phyloP scores from a whole-genome alignment of 2,113 vertebrate genomes.

The Crotophaga sulcirostris region DNA sequence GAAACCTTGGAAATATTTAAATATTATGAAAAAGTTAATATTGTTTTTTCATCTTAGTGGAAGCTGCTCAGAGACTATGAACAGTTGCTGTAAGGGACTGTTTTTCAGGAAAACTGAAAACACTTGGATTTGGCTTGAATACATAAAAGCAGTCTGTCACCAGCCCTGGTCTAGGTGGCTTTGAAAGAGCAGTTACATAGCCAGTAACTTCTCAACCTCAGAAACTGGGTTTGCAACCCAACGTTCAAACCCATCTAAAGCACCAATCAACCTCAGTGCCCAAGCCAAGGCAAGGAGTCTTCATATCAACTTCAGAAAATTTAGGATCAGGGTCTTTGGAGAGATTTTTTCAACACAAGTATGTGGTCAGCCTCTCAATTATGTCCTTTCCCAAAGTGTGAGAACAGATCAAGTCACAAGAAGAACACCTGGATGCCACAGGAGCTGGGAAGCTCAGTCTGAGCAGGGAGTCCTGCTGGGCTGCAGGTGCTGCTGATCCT shows the following conservation, averaged over 20 bases:
- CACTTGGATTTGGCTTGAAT: not conserved
- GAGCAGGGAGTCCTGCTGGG: not conserved
- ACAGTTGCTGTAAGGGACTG: not conserved
- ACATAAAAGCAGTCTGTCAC: not conserved
- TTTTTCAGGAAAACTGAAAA: not conserved
- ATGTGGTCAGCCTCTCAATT: not conserved
- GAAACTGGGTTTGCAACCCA: not conserved
- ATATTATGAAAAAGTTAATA: constrained; percentile 3
- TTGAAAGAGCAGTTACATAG: not conserved
- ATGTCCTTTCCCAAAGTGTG: not conserved
- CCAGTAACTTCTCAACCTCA: not conserved
- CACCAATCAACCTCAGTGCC: not conserved
- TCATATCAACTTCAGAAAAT: not conserved
- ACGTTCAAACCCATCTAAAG: not conserved
- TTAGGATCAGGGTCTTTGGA: not conserved
- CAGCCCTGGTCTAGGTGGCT: not conserved
- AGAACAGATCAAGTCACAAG: not conserved
- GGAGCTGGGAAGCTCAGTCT: not conserved
- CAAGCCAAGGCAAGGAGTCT: not conserved
- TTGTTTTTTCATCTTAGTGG: constrained; percentile 1
- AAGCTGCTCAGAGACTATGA: constrained; percentile 16
- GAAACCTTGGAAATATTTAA: not conserved
- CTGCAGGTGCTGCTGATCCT: too few species aligned
- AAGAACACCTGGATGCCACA: not conserved
- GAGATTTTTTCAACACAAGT: not conserved